Conservation (phyloP, 2,797 vertebrate genomes). For the Urosaurus nigricauda region DNA sequence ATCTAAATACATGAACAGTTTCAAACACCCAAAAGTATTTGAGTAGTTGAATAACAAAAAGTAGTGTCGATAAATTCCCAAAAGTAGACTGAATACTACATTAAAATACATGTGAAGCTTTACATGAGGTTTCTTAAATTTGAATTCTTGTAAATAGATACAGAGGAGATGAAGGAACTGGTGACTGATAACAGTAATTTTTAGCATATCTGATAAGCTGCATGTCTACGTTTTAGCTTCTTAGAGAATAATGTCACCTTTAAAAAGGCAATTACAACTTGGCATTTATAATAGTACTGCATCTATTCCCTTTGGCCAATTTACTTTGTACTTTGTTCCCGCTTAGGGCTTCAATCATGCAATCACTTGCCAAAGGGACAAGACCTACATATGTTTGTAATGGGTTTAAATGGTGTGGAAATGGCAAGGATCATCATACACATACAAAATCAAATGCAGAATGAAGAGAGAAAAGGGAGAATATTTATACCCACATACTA, state of each 20-base stretch:
- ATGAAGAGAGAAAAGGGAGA: background rate
- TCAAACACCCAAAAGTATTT: background rate
- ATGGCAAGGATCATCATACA: background rate
- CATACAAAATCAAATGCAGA: background rate
- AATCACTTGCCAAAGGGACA: background rate
- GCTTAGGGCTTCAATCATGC: background rate
- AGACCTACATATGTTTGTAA: background rate
- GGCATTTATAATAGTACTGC: background rate
- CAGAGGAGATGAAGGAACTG: background rate
- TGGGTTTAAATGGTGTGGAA: background rate
- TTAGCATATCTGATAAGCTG: background rate
- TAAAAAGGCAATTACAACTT: background rate
- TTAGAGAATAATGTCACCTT: background rate
- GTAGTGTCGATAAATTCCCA: background rate
- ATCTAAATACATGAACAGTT: background rate
- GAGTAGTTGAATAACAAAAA: background rate
- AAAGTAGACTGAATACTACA: background rate
- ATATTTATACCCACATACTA: background rate
- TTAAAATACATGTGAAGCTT: background rate
- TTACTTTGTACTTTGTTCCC: background rate
- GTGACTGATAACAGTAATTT: background rate
- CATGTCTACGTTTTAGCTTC: background rate
- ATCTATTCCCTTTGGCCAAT: background rate
- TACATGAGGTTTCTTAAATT: background rate
- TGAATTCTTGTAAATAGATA: background rate